A percentile compares a stretch with the other conserved stretches of the same genome.
Evolutionary conservation across 2,888 invertebrate species (phyloP).

Genomic region (Gnatocerus cornutus): DNA sequence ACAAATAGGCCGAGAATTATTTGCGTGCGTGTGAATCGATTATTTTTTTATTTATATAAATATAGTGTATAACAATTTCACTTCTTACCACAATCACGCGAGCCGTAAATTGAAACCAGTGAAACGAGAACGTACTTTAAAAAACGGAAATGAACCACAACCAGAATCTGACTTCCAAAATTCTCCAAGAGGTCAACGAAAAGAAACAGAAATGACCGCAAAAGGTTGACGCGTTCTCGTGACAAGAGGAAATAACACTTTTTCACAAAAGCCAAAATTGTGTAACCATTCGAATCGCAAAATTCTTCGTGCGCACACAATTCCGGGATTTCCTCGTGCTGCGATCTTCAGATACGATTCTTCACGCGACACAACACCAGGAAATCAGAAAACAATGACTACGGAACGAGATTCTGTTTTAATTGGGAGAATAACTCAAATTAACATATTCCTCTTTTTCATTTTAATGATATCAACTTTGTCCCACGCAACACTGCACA

Average conservation of each 20-base stretch:
- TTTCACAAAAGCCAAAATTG: slow-evolving; percentile 19
- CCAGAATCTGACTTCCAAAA: slow-evolving; percentile 20
- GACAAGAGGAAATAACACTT: slow-evolving; percentile 32
- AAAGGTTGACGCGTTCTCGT: slow-evolving; percentile 21
- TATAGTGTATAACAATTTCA: slow-evolving; percentile 31
- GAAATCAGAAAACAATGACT: slow-evolving; percentile 28
- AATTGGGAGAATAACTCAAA: slow-evolving; percentile 23
- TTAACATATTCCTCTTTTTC: slow-evolving; percentile 32
- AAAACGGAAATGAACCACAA: slow-evolving; percentile 33
- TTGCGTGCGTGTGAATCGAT: slow-evolving; percentile 39
- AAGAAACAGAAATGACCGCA: slow-evolving; percentile 17
- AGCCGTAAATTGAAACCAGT: slow-evolving; percentile 27
- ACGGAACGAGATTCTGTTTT: slow-evolving; percentile 22
- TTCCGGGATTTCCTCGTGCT: slow-evolving; percentile 5
- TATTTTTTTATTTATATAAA: slow-evolving; percentile 36
- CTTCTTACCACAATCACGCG: slow-evolving; percentile 37
- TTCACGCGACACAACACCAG: slow-evolving; percentile 22
- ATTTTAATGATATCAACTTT: slow-evolving; percentile 28
- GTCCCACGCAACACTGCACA: slow-evolving; percentile 32
- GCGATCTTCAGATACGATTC: neutral
- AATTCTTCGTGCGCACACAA: slow-evolving; percentile 4
- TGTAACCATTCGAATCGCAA: slow-evolving; percentile 6
- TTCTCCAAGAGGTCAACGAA: slow-evolving; percentile 30
- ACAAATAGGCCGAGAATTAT: slow-evolving; percentile 44
- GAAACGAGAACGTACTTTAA: slow-evolving; percentile 21